Evolutionary conservation across 2,113 vertebrate species (phyloP).

Genomic region (Mesembrinibis cayennensis): DNA sequence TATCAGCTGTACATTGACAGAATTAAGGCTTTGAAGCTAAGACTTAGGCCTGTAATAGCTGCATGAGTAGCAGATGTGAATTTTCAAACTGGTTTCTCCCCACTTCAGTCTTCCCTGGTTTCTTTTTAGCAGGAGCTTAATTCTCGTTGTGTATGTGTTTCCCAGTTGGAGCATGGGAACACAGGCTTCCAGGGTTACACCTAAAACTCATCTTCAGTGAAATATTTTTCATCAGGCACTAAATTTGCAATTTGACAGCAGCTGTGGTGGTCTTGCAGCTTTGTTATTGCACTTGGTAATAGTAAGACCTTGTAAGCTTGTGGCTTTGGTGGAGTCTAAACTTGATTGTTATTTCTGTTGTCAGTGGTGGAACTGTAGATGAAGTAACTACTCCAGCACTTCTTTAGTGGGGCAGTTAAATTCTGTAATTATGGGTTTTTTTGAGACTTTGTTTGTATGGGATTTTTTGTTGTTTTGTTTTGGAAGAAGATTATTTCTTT

Average conservation of each 20-base stretch:
- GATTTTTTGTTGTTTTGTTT: rapidly evolving
- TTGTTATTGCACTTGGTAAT: not conserved
- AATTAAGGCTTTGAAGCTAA: not conserved
- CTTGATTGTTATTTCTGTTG: not conserved
- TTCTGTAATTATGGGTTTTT: not conserved
- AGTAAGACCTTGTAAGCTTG: not conserved
- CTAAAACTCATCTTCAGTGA: not conserved
- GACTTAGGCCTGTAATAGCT: not conserved
- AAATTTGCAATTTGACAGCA: not conserved
- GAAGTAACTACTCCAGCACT: not conserved
- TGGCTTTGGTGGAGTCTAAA: not conserved
- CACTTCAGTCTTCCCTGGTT: not conserved
- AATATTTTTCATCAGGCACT: not conserved
- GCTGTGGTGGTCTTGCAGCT: not conserved
- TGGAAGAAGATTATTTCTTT: not conserved
- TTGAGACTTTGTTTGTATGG: not conserved
- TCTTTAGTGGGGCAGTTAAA: not conserved
- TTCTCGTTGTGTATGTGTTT: rapidly evolving
- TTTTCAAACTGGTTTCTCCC: not conserved
- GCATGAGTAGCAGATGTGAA: not conserved
- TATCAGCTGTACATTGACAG: not conserved
- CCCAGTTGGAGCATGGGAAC: not conserved
- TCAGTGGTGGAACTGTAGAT: not conserved
- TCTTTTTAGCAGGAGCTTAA: not conserved
- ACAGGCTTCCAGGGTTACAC: not conserved